Conservation (phyloP, 2,797 vertebrate genomes). For the Cyclopterus lumpus region DNA sequence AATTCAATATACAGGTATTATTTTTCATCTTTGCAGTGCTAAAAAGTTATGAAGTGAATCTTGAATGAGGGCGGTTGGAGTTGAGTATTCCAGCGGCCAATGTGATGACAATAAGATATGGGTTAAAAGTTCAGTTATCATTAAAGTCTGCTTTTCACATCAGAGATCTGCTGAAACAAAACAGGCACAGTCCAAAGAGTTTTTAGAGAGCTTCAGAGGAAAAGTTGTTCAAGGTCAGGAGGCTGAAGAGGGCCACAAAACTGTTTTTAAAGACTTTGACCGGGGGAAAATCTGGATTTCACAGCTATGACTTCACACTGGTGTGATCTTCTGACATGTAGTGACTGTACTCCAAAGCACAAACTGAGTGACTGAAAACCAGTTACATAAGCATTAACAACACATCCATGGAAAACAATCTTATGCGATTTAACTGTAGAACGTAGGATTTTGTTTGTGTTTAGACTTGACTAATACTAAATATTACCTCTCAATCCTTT, state of each 20-base stretch:
- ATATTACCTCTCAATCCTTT: neutral
- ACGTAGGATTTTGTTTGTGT: neutral
- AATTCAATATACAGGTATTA: neutral
- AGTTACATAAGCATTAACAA: neutral
- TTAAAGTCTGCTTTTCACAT: slow-evolving; percentile 56
- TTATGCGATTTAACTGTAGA: neutral
- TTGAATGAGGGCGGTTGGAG: neutral
- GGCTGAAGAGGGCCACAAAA: slow-evolving; percentile 31
- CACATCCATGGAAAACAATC: neutral
- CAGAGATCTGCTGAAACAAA: slow-evolving; percentile 59
- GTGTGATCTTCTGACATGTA: slow-evolving; percentile 21
- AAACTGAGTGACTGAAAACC: neutral
- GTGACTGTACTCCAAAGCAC: neutral
- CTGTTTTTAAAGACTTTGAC: slow-evolving; percentile 28
- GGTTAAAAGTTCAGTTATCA: slow-evolving; percentile 59
- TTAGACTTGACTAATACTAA: neutral
- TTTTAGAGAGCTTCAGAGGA: slow-evolving; percentile 48
- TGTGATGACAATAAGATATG: slow-evolving; percentile 37
- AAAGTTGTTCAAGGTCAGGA: slow-evolving; percentile 45
- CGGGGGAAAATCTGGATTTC: slow-evolving; percentile 36
- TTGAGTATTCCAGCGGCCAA: slow-evolving; percentile 6
- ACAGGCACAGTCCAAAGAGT: slow-evolving; percentile 43
- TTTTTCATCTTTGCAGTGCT: neutral
- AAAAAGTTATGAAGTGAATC: neutral
- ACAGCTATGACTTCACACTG: slow-evolving; percentile 33